phyloP scores from a whole-genome alignment of 2,888 invertebrate species.

The Hemithea aestivaria region DNA sequence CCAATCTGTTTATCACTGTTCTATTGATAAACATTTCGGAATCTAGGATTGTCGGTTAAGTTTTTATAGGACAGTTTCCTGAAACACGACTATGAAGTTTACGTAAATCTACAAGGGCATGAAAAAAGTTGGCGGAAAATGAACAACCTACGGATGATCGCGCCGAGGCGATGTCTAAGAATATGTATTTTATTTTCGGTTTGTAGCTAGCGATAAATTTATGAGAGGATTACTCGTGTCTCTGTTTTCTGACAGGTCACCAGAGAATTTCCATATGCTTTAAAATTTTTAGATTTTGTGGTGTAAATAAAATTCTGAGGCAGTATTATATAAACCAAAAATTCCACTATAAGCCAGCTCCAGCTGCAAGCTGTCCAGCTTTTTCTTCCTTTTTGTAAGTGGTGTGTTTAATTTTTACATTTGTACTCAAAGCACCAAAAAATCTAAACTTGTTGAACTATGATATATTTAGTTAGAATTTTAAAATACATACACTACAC shows the following conservation, averaged over 20 bases:
- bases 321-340: too few relatives aligned
- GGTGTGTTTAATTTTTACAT: too few relatives aligned
- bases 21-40: conserved; percentile 9
- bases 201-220: conserved; percentile 37
- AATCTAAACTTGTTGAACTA: too few relatives aligned
- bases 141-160: conserved; percentile 9
- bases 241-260: conserved; percentile 32
- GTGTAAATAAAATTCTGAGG: too few relatives aligned
- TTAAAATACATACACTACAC: too few relatives aligned
- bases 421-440: too few relatives aligned
- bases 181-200: too few relatives aligned
- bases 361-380: too few relatives aligned
- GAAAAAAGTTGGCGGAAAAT: conserved; percentile 16
- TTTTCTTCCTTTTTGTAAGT: too few relatives aligned
- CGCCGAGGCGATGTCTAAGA: conserved; percentile 1
- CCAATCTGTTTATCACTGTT: too few relatives aligned
- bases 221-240: conserved; percentile 33
- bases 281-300: conserved; percentile 15
- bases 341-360: too few relatives aligned
- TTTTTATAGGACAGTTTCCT: conserved; percentile 17
- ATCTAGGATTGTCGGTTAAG: conserved; percentile 8
- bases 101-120: conserved; percentile 16
- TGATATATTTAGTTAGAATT: too few relatives aligned
- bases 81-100: conserved; percentile 19
- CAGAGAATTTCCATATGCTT: conserved; percentile 21